A percentile compares a stretch with the other conserved stretches of the same genome.
Evolutionary conservation across 2,888 invertebrate species (phyloP).

Genomic region (Drosophila niveifrons): DNA sequence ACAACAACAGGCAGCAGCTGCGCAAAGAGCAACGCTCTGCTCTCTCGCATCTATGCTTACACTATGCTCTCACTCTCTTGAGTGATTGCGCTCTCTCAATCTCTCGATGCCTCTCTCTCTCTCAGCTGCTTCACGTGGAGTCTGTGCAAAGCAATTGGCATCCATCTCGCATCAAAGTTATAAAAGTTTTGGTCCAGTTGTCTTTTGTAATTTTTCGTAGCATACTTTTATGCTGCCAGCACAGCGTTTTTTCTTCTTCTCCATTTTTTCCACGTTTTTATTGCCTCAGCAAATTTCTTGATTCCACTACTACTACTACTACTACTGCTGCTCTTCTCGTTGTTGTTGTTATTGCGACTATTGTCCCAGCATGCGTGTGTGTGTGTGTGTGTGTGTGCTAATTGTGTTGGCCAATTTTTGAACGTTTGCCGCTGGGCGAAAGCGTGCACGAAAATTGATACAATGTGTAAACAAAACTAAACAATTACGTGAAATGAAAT

Average conservation of each 20-base stretch:
- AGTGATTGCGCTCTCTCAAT: neutral
- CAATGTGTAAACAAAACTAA: conserved; percentile 69
- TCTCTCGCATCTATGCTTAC: conserved; percentile 19
- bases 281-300: conserved; percentile 68
- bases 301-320: conserved; percentile 28
- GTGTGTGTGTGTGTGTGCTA: conserved; percentile 39
- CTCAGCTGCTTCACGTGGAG: conserved; percentile 50
- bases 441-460: conserved; percentile 56
- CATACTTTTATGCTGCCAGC: conserved; percentile 68
- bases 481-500: conserved; percentile 64
- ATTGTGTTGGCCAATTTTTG: conserved; percentile 62
- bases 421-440: conserved; percentile 37
- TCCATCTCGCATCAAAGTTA: conserved; percentile 60
- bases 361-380: conserved; percentile 13
- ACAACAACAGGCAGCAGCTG: conserved; percentile 48
- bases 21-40: conserved; percentile 49
- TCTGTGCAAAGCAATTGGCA: conserved; percentile 61
- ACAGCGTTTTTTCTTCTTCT: conserved; percentile 32
- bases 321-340: conserved; percentile 26
- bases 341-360: conserved; percentile 31
- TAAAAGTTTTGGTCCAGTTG: conserved; percentile 67
- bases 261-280: conserved; percentile 46
- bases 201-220: conserved; percentile 65
- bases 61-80: neutral
- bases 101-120: conserved; percentile 1